Evolutionary conservation across 2,888 invertebrate genomes (phyloP).

Genomic region (Cantharis rufa): DNA sequence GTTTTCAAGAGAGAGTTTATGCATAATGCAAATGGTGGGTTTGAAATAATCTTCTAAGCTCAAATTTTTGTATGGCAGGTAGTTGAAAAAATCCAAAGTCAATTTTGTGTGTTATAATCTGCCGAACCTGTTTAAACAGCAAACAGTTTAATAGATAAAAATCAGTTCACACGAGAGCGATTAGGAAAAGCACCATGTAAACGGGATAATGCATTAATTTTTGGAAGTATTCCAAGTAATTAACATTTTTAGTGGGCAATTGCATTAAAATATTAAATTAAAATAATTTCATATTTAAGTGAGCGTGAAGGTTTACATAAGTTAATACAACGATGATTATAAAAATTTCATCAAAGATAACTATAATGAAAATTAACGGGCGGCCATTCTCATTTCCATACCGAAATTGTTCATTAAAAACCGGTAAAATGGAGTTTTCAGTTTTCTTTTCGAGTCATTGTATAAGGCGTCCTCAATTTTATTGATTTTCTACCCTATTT

Average conservation of each 20-base stretch:
- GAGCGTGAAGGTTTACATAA: neutral
- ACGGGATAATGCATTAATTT: neutral
- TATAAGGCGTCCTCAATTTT: constrained; percentile 6
- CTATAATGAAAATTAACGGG: no score
- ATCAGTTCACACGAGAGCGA: neutral
- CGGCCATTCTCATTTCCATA: neutral
- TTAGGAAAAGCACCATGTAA: neutral
- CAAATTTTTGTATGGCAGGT: no score
- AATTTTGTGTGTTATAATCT: no score
- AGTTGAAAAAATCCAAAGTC: no score
- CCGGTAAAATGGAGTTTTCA: neutral
- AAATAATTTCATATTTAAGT: neutral
- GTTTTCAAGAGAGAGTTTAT: no score
- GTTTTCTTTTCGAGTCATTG: neutral
- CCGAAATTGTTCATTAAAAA: neutral
- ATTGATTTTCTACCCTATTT: constrained; percentile 13
- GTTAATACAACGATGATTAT: no score
- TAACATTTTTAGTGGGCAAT: neutral
- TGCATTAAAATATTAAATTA: neutral
- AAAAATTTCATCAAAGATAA: no score
- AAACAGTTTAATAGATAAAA: neutral
- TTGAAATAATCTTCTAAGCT: no score
- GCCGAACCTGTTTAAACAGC: no score
- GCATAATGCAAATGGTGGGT: no score
- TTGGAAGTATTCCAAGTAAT: neutral